Percentiles rank a stretch among this genome's conserved stretches.
Evolutionary conservation across 1,140 invertebrate species (phyloP).

Genomic region (Papilio polyxenes): DNA sequence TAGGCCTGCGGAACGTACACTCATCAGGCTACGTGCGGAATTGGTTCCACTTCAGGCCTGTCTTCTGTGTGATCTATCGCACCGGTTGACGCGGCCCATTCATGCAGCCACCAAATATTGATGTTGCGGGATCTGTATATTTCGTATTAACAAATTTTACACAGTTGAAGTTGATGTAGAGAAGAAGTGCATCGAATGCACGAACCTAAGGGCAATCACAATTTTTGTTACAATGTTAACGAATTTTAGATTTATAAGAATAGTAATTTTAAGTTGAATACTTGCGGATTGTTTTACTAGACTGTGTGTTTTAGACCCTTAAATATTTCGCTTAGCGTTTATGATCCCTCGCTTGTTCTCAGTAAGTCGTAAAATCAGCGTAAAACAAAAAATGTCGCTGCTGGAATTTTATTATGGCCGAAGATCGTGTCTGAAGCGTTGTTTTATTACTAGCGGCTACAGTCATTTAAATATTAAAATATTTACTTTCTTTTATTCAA

Average conservation of each 20-base stretch:
- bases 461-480: slow-evolving; percentile 28
- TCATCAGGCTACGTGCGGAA: too few species aligned
- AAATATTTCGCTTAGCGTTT: slow-evolving; percentile 25
- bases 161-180: too few species aligned
- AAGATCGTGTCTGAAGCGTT: slow-evolving; percentile 24
- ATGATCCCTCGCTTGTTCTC: slow-evolving; percentile 13
- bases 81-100: too few species aligned
- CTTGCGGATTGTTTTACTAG: not conserved
- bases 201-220: not conserved
- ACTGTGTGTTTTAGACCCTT: slow-evolving; percentile 16
- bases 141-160: not conserved
- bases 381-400: slow-evolving; percentile 25
- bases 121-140: too few species aligned
- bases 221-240: not conserved
- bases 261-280: not conserved
- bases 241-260: not conserved
- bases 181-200: too few species aligned
- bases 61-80: too few species aligned
- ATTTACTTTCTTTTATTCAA: not conserved
- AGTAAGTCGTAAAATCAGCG: slow-evolving; percentile 26
- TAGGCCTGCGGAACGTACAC: too few species aligned
- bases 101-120: too few species aligned
- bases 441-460: slow-evolving; percentile 7
- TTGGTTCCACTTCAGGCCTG: too few species aligned
- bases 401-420: slow-evolving; percentile 18